phyloP scores from a whole-genome alignment of 2,797 vertebrate species.

The Crocidura indochinensis region DNA sequence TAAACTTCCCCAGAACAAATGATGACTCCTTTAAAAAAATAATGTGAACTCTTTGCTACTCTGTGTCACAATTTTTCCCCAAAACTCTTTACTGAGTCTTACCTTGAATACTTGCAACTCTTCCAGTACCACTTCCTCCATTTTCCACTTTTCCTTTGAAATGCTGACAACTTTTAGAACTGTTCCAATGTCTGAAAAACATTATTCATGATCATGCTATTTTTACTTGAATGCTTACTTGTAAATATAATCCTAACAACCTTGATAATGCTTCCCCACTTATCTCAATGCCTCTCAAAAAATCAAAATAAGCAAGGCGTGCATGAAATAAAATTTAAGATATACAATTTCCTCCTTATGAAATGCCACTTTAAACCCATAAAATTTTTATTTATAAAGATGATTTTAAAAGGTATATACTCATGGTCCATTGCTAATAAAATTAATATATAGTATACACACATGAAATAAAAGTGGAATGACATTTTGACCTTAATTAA shows the following conservation, averaged over 20 bases:
- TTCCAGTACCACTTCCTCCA: conserved; percentile 96
- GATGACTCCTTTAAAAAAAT: not conserved
- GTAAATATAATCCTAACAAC: conserved; percentile 17
- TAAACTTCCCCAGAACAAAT: conserved; percentile 32
- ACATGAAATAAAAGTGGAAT: not conserved
- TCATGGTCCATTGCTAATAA: not conserved
- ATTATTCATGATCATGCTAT: not conserved
- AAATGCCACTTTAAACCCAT: conserved; percentile 35
- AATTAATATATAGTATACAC: not conserved
- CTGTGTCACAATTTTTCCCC: conserved; percentile 19
- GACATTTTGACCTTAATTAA: conserved; percentile 11
- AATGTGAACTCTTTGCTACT: not conserved
- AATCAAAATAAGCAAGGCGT: conserved; percentile 39
- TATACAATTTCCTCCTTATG: not conserved
- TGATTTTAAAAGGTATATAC: not conserved
- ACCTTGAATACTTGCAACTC: conserved; percentile 98
- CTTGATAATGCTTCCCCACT: not conserved
- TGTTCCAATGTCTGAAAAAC: conserved; percentile 94
- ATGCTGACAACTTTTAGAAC: conserved; percentile 98
- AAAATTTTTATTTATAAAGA: conserved; percentile 21
- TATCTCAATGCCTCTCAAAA: conserved; percentile 33
- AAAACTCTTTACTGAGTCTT: conserved; percentile 53
- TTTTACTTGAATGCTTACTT: not conserved
- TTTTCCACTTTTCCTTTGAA: conserved; percentile 96
- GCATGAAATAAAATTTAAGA: conserved; percentile 16